phyloP scores from a whole-genome alignment of 2,113 vertebrate genomes.

The Hydrolagus affinis region DNA sequence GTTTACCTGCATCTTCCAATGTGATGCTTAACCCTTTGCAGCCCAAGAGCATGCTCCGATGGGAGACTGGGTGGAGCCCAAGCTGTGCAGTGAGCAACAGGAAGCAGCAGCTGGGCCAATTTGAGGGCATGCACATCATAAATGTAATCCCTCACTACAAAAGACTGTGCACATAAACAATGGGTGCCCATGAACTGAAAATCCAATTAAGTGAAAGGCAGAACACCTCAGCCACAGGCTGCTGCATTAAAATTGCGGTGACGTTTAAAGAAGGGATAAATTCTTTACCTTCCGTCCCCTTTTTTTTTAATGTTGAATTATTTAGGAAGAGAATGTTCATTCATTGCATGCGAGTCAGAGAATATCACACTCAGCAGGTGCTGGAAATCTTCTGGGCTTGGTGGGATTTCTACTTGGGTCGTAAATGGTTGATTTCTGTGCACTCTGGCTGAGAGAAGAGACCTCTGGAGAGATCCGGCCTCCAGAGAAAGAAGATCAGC shows the following conservation, averaged over 20 bases:
- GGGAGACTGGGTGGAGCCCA: background rate
- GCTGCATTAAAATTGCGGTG: conserved; percentile 34
- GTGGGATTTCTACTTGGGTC: background rate
- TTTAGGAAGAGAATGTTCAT: conserved; percentile 40
- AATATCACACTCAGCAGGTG: conserved; percentile 8
- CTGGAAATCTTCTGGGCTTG: background rate
- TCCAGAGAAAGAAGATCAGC: background rate
- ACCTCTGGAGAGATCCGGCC: background rate
- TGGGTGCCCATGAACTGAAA: conserved; percentile 39
- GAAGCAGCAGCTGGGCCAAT: conserved; percentile 21
- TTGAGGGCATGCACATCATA: background rate
- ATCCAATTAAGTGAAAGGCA: conserved; percentile 41
- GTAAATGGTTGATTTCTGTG: background rate
- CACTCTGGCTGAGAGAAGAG: background rate
- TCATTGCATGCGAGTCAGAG: conserved; percentile 41
- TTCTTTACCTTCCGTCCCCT: conserved; percentile 43
- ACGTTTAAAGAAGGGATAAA: conserved; percentile 42
- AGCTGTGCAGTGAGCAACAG: background rate
- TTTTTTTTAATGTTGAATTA: conserved; percentile 30
- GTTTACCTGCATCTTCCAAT: conserved; percentile 21
- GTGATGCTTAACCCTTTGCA: too few species aligned
- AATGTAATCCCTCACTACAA: conserved; percentile 4
- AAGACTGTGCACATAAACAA: conserved; percentile 20
- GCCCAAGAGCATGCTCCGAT: background rate
- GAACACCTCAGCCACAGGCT: conserved; percentile 38